Evolutionary conservation across 2,113 vertebrate genomes (phyloP).

Genomic region (Silurus meridionalis): DNA sequence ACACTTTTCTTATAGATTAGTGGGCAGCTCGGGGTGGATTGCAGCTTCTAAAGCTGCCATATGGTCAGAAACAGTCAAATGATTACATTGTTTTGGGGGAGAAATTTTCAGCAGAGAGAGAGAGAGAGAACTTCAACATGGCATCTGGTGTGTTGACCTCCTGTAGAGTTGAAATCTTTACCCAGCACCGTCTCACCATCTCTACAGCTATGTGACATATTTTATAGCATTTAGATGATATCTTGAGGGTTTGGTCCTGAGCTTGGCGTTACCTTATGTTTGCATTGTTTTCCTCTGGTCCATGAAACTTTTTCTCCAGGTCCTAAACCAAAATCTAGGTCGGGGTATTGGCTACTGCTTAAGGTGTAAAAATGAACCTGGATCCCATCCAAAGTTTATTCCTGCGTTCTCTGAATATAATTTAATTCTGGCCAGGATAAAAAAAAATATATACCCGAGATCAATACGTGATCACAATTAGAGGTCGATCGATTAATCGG

Average conservation of each 20-base stretch:
- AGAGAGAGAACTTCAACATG: neutral
- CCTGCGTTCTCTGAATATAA: neutral
- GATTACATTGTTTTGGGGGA: neutral
- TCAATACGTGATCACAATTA: too few species aligned
- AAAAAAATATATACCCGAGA: neutral
- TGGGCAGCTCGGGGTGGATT: neutral
- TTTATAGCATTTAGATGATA: neutral
- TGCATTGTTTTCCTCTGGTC: neutral
- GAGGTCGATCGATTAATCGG: too few species aligned
- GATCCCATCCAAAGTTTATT: neutral
- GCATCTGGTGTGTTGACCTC: neutral
- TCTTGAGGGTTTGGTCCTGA: neutral
- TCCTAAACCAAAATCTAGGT: neutral
- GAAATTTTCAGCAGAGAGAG: neutral
- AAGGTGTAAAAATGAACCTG: neutral
- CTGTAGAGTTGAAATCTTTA: conserved; percentile 16
- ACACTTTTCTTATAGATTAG: conserved; percentile 16
- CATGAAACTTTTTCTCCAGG: neutral
- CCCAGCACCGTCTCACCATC: neutral
- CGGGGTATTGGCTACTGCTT: neutral
- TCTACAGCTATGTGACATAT: neutral
- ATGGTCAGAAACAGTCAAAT: neutral
- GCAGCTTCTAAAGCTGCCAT: neutral
- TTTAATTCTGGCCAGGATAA: neutral
- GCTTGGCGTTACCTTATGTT: neutral